These are phyloP conservation scores for Phaedon cochleariae DNA, from an alignment of 2,888 invertebrate species.

Conservation along the genomic window DNA sequence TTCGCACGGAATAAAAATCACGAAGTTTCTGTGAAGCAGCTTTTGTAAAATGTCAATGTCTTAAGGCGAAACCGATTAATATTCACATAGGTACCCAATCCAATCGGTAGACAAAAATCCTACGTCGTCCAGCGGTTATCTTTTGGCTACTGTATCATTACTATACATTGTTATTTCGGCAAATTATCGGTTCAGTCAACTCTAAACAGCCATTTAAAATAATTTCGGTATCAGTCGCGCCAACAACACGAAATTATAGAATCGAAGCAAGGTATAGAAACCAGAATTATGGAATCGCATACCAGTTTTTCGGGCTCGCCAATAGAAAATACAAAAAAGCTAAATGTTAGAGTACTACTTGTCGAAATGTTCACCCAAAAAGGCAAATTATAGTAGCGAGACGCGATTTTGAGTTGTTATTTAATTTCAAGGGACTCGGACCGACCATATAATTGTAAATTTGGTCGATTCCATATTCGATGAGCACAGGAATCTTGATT, in stretches of 20 bases:
- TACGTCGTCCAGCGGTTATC: conserved; percentile 18
- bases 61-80: neutral
- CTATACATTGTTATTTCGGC: conserved; percentile 52
- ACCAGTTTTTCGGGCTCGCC: conserved; percentile 23
- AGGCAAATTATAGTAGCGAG: conserved; percentile 19
- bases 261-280: conserved; percentile 23
- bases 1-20: too few species aligned
- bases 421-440: conserved; percentile 15
- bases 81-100: neutral
- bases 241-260: conserved; percentile 34
- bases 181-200: conserved; percentile 53
- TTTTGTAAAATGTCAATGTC: neutral
- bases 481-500: conserved; percentile 17
- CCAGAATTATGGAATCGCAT: conserved; percentile 31
- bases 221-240: conserved; percentile 43
- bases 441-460: conserved; percentile 21
- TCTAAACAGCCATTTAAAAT: conserved; percentile 53
- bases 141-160: conserved; percentile 55
- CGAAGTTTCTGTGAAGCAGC: too few species aligned
- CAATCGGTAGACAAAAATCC: conserved; percentile 38
- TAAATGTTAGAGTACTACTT: conserved; percentile 37
- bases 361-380: conserved; percentile 22
- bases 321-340: conserved; percentile 35
- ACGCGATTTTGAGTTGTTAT: conserved; percentile 7
- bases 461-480: conserved; percentile 16